A percentile compares a stretch with the other conserved stretches of the same genome.
Conservation (phyloP, 1,140 invertebrate species). For the Ditylenchus dipsaci region DNA sequence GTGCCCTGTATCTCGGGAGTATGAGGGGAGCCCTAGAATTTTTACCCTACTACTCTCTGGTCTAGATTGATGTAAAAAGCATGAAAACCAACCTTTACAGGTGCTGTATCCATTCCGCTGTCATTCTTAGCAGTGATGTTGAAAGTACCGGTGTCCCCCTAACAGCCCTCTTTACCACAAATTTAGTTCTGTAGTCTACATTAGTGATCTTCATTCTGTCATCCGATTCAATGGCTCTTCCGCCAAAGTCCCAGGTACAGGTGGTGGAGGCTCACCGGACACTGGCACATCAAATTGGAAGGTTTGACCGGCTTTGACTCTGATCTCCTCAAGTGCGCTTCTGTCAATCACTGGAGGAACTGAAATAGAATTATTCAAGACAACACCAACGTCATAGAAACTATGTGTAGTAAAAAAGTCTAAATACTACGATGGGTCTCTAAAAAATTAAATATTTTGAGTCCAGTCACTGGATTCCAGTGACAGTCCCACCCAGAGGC, state of each 20-base stretch:
- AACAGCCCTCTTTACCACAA: constrained; percentile 80
- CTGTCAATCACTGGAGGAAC: constrained; percentile 85
- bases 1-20: no score
- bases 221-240: constrained; percentile 71
- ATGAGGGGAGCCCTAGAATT: no score
- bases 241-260: constrained; percentile 85
- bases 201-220: constrained; percentile 77
- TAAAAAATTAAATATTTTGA: neutral
- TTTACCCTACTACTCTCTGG: no score
- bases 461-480: no score
- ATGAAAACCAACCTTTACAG: constrained; percentile 67
- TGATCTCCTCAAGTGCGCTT: constrained; percentile 84
- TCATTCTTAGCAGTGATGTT: constrained; percentile 82
- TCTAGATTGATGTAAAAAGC: no score
- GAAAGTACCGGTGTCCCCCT: constrained; percentile 82
- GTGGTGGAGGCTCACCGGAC: constrained; percentile 78
- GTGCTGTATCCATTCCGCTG: constrained; percentile 81
- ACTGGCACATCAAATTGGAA: constrained; percentile 91
- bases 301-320: constrained; percentile 81
- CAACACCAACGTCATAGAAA: no score
- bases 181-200: constrained; percentile 79
- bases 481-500: no score
- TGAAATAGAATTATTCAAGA: constrained; percentile 14
- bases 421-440: constrained; percentile 11
- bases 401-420: constrained; percentile 66